Evolutionary conservation across 2,113 vertebrate genomes (phyloP).

Genomic region (Datnioides undecimradiatus): DNA sequence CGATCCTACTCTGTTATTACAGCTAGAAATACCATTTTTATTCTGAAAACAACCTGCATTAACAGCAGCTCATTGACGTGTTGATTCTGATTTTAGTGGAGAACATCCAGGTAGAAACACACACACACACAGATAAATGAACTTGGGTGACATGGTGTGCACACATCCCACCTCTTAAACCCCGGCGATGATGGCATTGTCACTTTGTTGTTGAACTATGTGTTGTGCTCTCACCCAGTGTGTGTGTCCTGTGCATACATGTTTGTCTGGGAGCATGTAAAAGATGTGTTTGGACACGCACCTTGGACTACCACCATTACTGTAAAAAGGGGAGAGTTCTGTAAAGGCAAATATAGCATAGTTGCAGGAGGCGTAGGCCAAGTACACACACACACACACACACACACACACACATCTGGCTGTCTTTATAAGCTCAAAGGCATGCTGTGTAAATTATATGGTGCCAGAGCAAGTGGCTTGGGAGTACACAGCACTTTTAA

Average conservation of each 20-base stretch:
- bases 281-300: constrained; percentile 79
- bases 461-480: constrained; percentile 70
- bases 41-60: not conserved
- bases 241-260: constrained; percentile 28
- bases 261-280: constrained; percentile 48
- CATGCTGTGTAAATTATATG: constrained; percentile 83
- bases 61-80: not conserved
- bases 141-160: not conserved
- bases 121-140: not conserved
- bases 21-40: not conserved
- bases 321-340: constrained; percentile 56
- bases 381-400: constrained; percentile 31
- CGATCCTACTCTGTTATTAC: not conserved
- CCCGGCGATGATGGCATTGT: constrained; percentile 33
- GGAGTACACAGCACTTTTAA: constrained; percentile 64
- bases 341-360: constrained; percentile 75
- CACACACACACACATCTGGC: constrained; percentile 79
- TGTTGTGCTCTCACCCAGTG: constrained; percentile 53
- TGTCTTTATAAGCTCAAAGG: constrained; percentile 80
- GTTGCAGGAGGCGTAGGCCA: constrained; percentile 73
- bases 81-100: not conserved
- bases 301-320: constrained; percentile 47
- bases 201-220: constrained; percentile 31
- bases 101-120: not conserved
- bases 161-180: not conserved